Evolutionary conservation across 1,140 invertebrate genomes (phyloP), one percentile per base, ranked within the genome.

Genomic region (Meteorus sp.): DNA sequence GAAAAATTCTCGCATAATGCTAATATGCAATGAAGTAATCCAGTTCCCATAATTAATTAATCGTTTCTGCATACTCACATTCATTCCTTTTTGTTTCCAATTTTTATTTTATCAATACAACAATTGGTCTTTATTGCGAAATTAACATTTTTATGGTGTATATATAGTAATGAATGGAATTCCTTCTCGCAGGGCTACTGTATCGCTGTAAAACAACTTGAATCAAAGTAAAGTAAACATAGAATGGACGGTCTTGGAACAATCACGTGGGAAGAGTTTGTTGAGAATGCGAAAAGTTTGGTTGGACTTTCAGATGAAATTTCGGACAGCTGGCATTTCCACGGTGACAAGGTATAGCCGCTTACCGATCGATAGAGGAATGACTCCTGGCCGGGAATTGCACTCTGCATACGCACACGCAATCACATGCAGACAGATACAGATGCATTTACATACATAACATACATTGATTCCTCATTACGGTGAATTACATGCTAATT

Each of bases 191-290:
- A 56, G 53, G 8, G 22, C n/a, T n/a, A n/a, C n/a, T n/a, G n/a
- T n/a, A n/a, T n/a, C n/a, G n/a, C n/a, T n/a, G n/a, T n/a, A n/a
- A n/a, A n/a, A n/a, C n/a, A n/a, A n/a, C n/a, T n/a, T n/a, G n/a
- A n/a, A n/a, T n/a, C n/a, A n/a, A n/a, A n/a, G n/a, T n/a, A n/a
- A n/a, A n/a, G 20, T 51, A 2, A 11, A 31, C 19, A 20, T 44
- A 25, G 17, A n/a, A 79, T 80, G 76, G 74, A 78, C n/a, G 76
- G 73, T 20, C 60, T 68, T 31, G 78, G 77, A n/a, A 77, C 77
- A 3, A 48, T 78, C 0, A 77, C 72, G 17, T 80, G 78, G 78
- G 78, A 80, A 20, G 73, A 75, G 60, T 80, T 79, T 58, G 47
- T 79, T 2, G 59, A 65, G 9, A 62, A 76, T 62, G 77, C 78